Evolutionary conservation across 2,113 vertebrate species (phyloP), one percentile per base, ranked within the genome.

Genomic region (Siphamia tubifer): DNA sequence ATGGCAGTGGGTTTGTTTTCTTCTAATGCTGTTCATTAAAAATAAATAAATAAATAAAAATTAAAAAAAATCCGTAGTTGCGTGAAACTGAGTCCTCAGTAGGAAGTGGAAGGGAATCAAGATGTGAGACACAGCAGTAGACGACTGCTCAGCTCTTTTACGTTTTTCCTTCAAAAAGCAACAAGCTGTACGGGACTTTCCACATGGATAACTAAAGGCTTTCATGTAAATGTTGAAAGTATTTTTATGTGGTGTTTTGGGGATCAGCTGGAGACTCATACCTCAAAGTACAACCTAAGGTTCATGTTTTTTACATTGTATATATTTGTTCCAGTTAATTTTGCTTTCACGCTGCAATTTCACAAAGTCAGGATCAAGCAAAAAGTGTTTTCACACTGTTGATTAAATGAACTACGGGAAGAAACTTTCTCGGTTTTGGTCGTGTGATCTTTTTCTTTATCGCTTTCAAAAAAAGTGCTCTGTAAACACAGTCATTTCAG

Each of bases 131-230:
- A 64, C 24, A 62, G 47, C 21, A 30, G 19, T 16, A 63, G 20
- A 44, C 4, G 0, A 57, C 34, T 7, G 2, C 55, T 49, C 17
- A 54, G 35, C 56, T 55, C 52, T 39, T 71, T 47, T 11, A 28
- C 31, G 42, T 65, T 3, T 7, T 12, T 53, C 17, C 38, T 48
- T 68, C 49, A 82, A 66, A 79, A 69, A 43, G 44, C 43, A 21
- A 16, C 6, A 45, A 38, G 30, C 17, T 8, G 3, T 8, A 42
- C 47, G 25, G 19, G 10, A 34, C 28, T 60, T 53, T 21, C 28
- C 17, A 38, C 7, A 15, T 24, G 45, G 20, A 64, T 2, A 44
- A 31, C 35, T 32, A 16, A 47, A 23, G 23, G 17, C 21, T 52
- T 44, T 13, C 0, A 21, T 25, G 25, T 28, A n/a, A 27, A 43